phyloP scores from a whole-genome alignment of 2,797 vertebrate genomes.

The Acipenser oxyrinchus region DNA sequence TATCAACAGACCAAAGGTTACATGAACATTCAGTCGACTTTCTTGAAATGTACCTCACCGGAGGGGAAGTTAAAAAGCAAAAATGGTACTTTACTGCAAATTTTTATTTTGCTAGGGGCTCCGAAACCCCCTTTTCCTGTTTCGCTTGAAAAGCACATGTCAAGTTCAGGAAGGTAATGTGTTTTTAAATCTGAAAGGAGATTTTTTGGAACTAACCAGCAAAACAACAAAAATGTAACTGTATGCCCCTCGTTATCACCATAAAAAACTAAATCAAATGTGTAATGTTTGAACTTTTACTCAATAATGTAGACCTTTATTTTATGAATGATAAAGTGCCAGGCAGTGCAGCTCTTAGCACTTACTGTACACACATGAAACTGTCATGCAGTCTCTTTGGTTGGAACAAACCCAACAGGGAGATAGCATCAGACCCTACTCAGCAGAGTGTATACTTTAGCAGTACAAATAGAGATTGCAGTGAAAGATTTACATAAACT shows the following conservation, averaged over 20 bases:
- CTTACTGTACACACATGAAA: too few species aligned
- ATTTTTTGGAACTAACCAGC: conserved; percentile 42
- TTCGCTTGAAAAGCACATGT: conserved; percentile 75
- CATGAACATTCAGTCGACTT: conserved; percentile 52
- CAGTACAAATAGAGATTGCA: neutral
- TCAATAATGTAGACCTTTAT: too few species aligned
- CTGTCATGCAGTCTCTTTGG: too few species aligned
- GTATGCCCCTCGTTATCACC: neutral
- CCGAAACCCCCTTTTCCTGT: conserved; percentile 81
- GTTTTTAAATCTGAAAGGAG: conserved; percentile 78
- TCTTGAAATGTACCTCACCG: conserved; percentile 50
- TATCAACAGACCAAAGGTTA: conserved; percentile 43
- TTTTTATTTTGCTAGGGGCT: conserved; percentile 78
- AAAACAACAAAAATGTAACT: conserved; percentile 1
- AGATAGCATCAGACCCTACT: too few species aligned
- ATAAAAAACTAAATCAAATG: neutral
- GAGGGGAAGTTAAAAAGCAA: conserved; percentile 62
- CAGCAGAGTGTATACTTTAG: neutral
- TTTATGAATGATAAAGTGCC: too few species aligned
- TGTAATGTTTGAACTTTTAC: neutral
- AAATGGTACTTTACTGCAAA: conserved; percentile 61
- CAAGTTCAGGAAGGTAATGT: conserved; percentile 76
- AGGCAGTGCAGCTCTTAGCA: too few species aligned
- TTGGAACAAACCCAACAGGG: too few species aligned
- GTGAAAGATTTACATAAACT: neutral